These are phyloP conservation scores for Eidolon helvum DNA, from an alignment of 2,113 vertebrate species.

Conservation along the genomic window DNA sequence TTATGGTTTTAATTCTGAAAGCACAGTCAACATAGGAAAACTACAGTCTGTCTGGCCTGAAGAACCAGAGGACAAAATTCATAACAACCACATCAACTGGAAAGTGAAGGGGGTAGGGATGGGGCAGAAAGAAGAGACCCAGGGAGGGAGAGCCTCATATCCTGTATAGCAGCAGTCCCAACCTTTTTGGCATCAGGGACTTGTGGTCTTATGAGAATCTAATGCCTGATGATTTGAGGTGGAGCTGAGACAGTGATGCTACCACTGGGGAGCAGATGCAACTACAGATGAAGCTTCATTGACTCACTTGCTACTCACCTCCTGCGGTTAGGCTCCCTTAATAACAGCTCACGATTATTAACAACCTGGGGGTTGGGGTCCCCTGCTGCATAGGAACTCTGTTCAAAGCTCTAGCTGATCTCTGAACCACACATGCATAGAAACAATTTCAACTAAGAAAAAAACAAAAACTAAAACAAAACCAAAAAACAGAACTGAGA, in stretches of 20 bases:
- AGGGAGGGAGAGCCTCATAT: neutral
- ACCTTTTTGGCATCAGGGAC: too few species aligned
- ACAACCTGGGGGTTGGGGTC: too few species aligned
- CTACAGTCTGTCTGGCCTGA: neutral
- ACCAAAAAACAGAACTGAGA: neutral
- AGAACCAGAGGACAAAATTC: neutral
- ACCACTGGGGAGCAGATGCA: too few species aligned
- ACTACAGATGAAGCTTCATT: too few species aligned
- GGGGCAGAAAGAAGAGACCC: neutral
- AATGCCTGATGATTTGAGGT: too few species aligned
- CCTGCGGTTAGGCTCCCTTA: too few species aligned
- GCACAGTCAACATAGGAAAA: neutral
- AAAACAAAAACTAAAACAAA: neutral
- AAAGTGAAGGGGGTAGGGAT: neutral
- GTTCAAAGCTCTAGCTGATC: neutral
- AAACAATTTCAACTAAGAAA: neutral
- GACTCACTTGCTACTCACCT: too few species aligned
- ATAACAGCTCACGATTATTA: too few species aligned
- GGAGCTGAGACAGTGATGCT: too few species aligned
- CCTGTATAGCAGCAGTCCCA: too few species aligned
- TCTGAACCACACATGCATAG: neutral
- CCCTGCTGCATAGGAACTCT: neutral
- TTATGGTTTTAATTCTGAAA: neutral
- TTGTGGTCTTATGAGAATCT: too few species aligned
- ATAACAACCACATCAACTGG: neutral